A percentile compares a stretch with the other conserved stretches of the same genome.
Evolutionary conservation across 35 echinoderm and acorn worm genomes (phyloP).

Genomic region (Patiria miniata): DNA sequence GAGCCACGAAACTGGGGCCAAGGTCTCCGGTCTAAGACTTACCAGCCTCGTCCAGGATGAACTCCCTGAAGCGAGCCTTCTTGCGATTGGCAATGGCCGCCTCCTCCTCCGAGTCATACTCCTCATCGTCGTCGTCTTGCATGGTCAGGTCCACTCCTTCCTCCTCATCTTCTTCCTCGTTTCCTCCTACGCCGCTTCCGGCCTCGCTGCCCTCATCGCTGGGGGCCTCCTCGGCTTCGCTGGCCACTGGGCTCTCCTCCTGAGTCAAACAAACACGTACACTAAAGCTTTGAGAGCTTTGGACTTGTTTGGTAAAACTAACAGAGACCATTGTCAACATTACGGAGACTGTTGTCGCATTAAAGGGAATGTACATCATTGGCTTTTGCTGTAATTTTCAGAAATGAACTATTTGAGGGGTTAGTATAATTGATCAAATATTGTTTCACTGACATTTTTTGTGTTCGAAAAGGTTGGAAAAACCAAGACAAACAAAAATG

Average conservation of each 20-base stretch:
- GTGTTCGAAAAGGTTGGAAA: no score
- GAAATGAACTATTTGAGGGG: no score
- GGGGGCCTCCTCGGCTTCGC: conserved; percentile 38
- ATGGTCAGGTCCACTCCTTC: conserved; percentile 47
- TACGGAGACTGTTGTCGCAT: no score
- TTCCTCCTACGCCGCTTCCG: not conserved
- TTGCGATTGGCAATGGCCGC: conserved; percentile 40
- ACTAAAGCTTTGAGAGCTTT: no score
- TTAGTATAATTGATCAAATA: no score
- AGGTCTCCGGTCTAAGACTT: conserved; percentile 23
- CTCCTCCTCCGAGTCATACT: conserved; percentile 71
- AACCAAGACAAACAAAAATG: no score
- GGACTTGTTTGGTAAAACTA: no score
- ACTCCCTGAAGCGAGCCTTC: conserved; percentile 60
- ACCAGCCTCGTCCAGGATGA: conserved; percentile 96
- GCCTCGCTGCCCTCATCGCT: conserved; percentile 30
- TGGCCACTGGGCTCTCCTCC: conserved; percentile 3
- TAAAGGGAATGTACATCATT: no score
- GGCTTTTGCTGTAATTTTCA: no score
- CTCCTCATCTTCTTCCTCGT: conserved; percentile 41
- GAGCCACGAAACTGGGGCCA: no score
- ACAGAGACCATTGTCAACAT: no score
- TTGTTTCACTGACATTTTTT: no score
- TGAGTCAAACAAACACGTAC: not conserved
- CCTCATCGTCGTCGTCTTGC: conserved; percentile 55